Evolutionary conservation across 2,797 vertebrate species (phyloP).

Genomic region (Uromys caudimaculatus): DNA sequence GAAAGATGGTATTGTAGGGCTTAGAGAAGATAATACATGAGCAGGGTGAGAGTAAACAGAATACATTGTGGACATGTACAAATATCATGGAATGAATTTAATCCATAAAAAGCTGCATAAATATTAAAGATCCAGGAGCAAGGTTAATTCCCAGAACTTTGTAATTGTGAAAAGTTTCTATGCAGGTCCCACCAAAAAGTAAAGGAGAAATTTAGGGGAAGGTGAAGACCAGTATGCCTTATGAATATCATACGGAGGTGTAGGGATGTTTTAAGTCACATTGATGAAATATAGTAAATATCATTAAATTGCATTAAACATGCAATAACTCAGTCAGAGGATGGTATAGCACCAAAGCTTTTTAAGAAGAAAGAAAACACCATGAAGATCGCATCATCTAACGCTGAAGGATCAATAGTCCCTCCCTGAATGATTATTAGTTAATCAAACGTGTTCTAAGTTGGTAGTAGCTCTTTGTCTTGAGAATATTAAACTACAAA

Average conservation of each 20-base stretch:
- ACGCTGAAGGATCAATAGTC: not conserved
- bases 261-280: not conserved
- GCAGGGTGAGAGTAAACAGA: not conserved
- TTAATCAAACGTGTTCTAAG: not conserved
- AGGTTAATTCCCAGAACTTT: not conserved
- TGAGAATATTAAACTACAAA: not conserved
- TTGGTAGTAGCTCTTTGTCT: not conserved
- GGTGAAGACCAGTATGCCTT: not conserved
- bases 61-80: not conserved
- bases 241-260: not conserved
- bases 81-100: not conserved
- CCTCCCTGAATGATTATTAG: not conserved
- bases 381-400: not conserved
- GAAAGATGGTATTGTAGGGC: accelerated
- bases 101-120: not conserved
- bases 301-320: not conserved
- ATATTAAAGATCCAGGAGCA: not conserved
- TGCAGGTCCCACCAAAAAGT: no score
- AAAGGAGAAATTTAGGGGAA: not conserved
- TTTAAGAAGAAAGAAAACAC: not conserved
- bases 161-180: not conserved
- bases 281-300: not conserved
- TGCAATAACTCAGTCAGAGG: not conserved
- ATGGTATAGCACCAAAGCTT: not conserved
- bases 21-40: no score